phyloP scores from a whole-genome alignment of 2,888 invertebrate genomes.

The Lithophane ornitopus region DNA sequence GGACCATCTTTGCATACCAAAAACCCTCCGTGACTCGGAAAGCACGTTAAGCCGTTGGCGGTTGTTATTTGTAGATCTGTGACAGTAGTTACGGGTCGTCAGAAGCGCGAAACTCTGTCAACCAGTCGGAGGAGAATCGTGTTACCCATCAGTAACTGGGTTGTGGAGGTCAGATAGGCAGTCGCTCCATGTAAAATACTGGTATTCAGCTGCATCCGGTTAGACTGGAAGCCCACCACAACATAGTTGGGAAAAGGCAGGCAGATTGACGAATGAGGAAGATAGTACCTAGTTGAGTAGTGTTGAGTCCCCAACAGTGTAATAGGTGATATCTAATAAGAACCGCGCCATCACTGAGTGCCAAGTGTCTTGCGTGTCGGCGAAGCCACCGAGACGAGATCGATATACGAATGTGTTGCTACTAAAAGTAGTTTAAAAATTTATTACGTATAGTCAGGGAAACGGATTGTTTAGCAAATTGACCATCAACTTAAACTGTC shows the following conservation, averaged over 20 bases:
- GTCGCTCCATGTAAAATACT: neutral
- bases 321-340: too few species aligned
- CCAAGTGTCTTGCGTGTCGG: neutral
- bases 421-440: slow-evolving; percentile 1
- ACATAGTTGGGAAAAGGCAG: neutral
- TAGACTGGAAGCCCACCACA: neutral
- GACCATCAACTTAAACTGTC: too few species aligned
- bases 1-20: neutral
- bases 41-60: neutral
- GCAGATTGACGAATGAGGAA: neutral
- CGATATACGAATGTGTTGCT: neutral
- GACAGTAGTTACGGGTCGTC: neutral
- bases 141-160: neutral
- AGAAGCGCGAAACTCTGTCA: neutral
- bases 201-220: neutral
- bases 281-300: too few species aligned
- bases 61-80: neutral
- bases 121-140: neutral
- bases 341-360: neutral
- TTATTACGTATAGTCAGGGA: neutral
- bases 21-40: neutral
- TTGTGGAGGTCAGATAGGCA: neutral
- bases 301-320: neutral
- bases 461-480: neutral
- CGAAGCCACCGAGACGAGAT: neutral